These are phyloP conservation scores for Agrotis puta DNA, from an alignment of 2,888 invertebrate species.

Conservation along the genomic window DNA sequence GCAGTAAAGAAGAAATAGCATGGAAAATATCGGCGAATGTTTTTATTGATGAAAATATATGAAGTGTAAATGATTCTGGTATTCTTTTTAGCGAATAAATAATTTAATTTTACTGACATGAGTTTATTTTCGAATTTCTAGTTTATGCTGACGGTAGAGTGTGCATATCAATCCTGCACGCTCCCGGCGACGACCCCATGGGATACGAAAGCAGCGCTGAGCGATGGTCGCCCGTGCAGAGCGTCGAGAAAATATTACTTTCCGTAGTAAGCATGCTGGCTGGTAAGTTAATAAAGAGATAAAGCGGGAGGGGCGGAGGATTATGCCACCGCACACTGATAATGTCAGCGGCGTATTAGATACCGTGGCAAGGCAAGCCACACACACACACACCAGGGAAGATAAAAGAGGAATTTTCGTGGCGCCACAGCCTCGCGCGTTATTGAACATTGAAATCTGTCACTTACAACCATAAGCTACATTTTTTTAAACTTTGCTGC, in stretches of 20 bases:
- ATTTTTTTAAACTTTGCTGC: no score
- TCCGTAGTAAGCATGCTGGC: slow-evolving; percentile 99
- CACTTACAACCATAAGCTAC: no score
- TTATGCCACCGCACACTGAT: no score
- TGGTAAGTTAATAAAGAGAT: slow-evolving; percentile 70
- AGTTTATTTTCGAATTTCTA: slow-evolving; percentile 57
- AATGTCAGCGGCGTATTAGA: no score
- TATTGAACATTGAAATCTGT: no score
- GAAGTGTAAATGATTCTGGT: neutral
- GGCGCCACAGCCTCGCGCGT: no score
- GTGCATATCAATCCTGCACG: slow-evolving; percentile 99
- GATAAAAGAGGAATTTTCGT: no score
- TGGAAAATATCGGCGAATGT: no score
- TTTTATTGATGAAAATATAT: neutral
- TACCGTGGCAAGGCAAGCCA: no score
- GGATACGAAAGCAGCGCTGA: slow-evolving; percentile 99
- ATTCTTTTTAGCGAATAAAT: neutral
- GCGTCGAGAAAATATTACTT: slow-evolving; percentile 99
- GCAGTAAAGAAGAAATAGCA: no score
- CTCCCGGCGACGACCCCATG: slow-evolving; percentile 99
- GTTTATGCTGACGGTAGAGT: slow-evolving; percentile 99
- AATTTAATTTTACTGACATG: neutral
- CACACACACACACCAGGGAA: no score
- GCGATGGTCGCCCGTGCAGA: slow-evolving; percentile 99
- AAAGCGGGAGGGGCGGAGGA: no score